Percentiles rank a stretch among this genome's conserved stretches.
phyloP scores from a whole-genome alignment of 2,113 vertebrate genomes.

The Rhinoptilus africanus region DNA sequence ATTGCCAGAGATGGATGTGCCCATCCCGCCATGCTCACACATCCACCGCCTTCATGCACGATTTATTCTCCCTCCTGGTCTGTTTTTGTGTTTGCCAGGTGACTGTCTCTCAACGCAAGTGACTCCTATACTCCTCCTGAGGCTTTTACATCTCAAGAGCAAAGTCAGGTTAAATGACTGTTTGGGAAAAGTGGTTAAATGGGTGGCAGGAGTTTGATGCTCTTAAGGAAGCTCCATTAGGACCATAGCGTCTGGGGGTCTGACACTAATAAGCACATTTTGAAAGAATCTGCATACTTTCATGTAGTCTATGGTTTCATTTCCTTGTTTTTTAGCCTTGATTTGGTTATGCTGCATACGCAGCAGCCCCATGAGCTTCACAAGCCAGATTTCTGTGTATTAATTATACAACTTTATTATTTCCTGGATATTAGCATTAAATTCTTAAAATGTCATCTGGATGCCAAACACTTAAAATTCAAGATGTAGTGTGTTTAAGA shows the following conservation, averaged over 20 bases:
- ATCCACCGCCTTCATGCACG: rapidly evolving
- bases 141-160: not conserved
- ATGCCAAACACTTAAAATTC: constrained; percentile 47
- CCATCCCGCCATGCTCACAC: rapidly evolving
- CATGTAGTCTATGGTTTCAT: not conserved
- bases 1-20: rapidly evolving
- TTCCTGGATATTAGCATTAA: constrained; percentile 47
- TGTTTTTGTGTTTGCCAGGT: not conserved
- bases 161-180: not conserved
- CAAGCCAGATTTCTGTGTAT: constrained; percentile 2
- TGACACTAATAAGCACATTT: not conserved
- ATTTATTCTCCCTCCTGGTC: not conserved
- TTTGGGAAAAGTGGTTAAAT: not conserved
- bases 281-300: constrained; percentile 39
- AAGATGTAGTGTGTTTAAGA: not conserved
- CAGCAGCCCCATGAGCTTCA: not conserved
- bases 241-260: not conserved
- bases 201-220: not conserved
- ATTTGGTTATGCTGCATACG: not conserved
- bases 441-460: constrained; percentile 31
- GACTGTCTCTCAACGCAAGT: rapidly evolving
- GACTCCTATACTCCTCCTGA: not conserved
- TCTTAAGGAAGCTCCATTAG: not conserved
- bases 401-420: constrained; percentile 48
- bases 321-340: constrained; percentile 8